These are phyloP conservation scores for Sigmodon hispidus DNA, from an alignment of 2,113 vertebrate genomes.

Conservation along the genomic window DNA sequence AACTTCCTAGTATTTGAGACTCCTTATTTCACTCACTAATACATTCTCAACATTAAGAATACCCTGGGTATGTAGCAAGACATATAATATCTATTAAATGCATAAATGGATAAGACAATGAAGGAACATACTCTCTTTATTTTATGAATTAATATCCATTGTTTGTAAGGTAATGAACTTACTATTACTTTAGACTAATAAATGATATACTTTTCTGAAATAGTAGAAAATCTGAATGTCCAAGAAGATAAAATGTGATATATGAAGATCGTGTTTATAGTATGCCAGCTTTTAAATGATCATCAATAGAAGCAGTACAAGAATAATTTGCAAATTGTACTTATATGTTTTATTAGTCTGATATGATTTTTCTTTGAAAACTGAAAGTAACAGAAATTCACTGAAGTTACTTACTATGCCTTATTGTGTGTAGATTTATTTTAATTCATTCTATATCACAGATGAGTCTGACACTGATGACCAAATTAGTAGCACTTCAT, in stretches of 20 bases:
- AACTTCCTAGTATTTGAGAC: not conserved
- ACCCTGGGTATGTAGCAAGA: not conserved
- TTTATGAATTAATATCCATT: not conserved
- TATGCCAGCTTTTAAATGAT: not conserved
- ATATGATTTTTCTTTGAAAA: not conserved
- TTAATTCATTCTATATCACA: not conserved
- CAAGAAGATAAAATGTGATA: not conserved
- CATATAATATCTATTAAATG: conserved; percentile 12
- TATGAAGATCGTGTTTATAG: not conserved
- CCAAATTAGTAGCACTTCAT: not conserved
- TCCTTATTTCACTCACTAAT: not conserved
- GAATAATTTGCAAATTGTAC: not conserved
- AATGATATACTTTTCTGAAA: not conserved
- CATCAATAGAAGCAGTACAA: not conserved
- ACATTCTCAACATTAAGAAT: not conserved
- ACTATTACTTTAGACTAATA: not conserved
- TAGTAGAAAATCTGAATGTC: not conserved
- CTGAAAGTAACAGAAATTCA: not conserved
- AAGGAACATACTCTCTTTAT: not conserved
- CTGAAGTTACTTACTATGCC: not conserved
- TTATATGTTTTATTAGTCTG: not conserved
- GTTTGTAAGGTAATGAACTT: not conserved
- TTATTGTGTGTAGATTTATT: not conserved
- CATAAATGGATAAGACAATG: not conserved
- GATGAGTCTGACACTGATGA: not conserved